Percentiles rank a stretch among this genome's conserved stretches.
Conservation (phyloP, 2,113 vertebrate genomes). For the Pseudolaguvia tuberculata region DNA sequence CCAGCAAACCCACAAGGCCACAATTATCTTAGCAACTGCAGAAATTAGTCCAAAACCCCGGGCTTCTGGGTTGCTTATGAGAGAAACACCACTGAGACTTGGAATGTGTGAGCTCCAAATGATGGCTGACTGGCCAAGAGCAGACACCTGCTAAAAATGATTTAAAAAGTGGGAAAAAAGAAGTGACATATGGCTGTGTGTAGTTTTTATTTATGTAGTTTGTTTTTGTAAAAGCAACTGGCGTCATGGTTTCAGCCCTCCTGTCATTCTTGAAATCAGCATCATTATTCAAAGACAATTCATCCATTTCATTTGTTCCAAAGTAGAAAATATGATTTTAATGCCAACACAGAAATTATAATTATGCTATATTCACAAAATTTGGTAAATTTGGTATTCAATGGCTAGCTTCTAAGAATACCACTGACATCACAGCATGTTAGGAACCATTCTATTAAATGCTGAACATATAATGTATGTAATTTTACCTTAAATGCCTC, state of each 20-base stretch:
- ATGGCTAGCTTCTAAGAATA: neutral
- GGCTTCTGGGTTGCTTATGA: slow-evolving; percentile 31
- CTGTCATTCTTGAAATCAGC: too few relatives aligned
- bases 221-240: neutral
- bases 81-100: slow-evolving; percentile 13
- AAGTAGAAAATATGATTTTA: neutral
- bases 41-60: slow-evolving; percentile 19
- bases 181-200: neutral
- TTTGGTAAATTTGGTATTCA: neutral
- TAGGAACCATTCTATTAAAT: neutral
- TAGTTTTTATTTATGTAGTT: neutral
- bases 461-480: neutral
- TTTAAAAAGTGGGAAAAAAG: neutral
- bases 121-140: slow-evolving; percentile 11
- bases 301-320: neutral
- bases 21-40: slow-evolving; percentile 48
- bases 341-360: neutral
- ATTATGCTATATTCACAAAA: neutral
- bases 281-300: neutral
- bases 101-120: slow-evolving; percentile 6
- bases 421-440: neutral
- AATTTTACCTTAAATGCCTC: too few relatives aligned
- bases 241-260: neutral
- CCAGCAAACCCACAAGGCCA: slow-evolving; percentile 49
- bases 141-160: neutral